Base-by-base conservation (phyloP, 2,888 invertebrate species). In the Pyrochroa serraticornis region DNA sequence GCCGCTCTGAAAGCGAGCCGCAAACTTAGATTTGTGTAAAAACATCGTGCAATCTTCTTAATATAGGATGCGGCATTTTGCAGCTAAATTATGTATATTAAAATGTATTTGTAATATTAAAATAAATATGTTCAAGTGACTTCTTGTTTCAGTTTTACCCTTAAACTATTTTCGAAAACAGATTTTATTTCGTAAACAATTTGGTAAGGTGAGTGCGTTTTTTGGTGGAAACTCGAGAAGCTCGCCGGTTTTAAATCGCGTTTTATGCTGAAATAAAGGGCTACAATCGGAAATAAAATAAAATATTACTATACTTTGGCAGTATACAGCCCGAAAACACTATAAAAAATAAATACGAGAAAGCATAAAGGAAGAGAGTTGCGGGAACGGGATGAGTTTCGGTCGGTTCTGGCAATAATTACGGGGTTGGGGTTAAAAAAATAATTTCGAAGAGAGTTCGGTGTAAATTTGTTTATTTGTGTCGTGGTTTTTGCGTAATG, bases 21-120 rank as follows among this genome's bases (percentile, higher is more conserved):
- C 60, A 64, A 64, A 13, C 55, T 65, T 69, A 63, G 65, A 63
- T 65, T 66, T 69, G 68, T 73, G 70, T 70, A 71, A 73, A 71
- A 67, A 74, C 65, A 66, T 67, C 67, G 78, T 78, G 78, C 78
- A 78, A 78, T 78, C 75, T 75, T 75, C 72, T 73, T 74, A 74
- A 69, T 74, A 74, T 54, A 59, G 59, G 50, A 49, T 65, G 71
- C 73, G 68, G 73, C 72, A 67, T 71, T 71, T 73, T 74, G 75
- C 74, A 74, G 75, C 71, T 74, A 72, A 67, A 64, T 70, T 73
- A 74, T 75, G 70, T 75, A 74, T 74, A 72, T 67, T 72, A 69
- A 71, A 71, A 68, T 78, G 78, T 78, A 78, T 78, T 78, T 78
- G 76, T 78, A 77, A 75, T 74, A 77, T 77, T 75, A 74, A 71